phyloP scores from a whole-genome alignment of 2,113 vertebrate species.

The Tragelaphus buxtoni region DNA sequence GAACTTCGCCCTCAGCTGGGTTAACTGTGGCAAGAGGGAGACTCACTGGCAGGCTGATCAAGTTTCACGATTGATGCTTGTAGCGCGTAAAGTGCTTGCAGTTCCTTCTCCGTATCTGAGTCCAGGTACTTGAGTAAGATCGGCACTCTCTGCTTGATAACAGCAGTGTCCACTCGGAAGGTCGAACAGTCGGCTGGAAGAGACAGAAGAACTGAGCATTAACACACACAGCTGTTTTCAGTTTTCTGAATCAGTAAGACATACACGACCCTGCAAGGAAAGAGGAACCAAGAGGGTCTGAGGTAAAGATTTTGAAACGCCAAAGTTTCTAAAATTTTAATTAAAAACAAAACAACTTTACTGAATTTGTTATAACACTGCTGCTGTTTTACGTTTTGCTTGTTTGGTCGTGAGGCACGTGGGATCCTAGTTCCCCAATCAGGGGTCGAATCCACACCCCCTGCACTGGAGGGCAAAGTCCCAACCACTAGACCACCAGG shows the following conservation, averaged over 20 bases:
- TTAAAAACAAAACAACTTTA: not conserved
- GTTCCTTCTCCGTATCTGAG: constrained; percentile 97
- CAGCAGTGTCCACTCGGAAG: constrained; percentile 94
- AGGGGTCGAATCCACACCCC: not conserved
- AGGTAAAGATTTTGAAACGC: not conserved
- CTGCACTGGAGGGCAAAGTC: not conserved
- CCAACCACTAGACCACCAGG: not conserved
- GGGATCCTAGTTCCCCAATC: not conserved
- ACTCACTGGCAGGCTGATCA: constrained; percentile 99
- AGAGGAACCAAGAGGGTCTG: not conserved
- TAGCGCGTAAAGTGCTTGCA: constrained; percentile 99
- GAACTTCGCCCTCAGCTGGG: not conserved
- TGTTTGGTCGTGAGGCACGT: not conserved
- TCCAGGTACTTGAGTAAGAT: constrained; percentile 99
- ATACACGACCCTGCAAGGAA: not conserved
- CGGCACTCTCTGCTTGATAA: constrained; percentile 95
- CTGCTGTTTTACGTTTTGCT: not conserved
- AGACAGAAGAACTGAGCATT: constrained; percentile 36
- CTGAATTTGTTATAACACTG: not conserved
- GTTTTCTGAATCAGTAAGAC: not conserved
- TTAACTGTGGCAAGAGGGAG: not conserved
- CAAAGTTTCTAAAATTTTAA: not conserved
- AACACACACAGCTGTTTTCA: not conserved
- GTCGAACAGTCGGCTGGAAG: constrained; percentile 89
- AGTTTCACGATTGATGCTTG: constrained; percentile 97